Base-by-base conservation (phyloP, 2,113 vertebrate species). In the Ailurus styani region DNA sequence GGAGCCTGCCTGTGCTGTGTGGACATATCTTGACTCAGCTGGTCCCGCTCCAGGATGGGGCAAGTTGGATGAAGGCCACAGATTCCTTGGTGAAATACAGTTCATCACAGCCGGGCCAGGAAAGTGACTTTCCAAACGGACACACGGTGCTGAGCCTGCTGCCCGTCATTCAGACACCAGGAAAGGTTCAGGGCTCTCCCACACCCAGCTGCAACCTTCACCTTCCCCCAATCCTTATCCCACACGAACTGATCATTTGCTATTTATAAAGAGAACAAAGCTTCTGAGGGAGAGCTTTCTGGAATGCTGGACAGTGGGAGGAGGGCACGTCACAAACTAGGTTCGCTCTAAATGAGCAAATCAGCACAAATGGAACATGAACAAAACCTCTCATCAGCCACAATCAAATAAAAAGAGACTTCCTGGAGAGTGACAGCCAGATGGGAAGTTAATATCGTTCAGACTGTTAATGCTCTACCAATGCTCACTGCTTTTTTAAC, bases 311-410 rank as follows among this genome's bases (percentile, higher is more conserved):
- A 50, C 1, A 37, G 17, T 1, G 34, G 77, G 54, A 75, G 83
- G 73, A 95, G 57, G 23, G 42, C 54, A 87, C 70, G 93, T 64
- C 83, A 86, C 77, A 62, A 78, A 77, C 17, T 14, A 25, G 70
- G 95, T 93, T 78, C 54, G 68, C 97, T 93, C 66, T 50, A 91
- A 90, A 87, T 85, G 95, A 95, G 83, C 95, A 54, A 62, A 83
- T 96, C 78, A 93, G 94, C 94, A 82, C 86, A 97, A 97, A 31
- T 50, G 90, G 75, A 97, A 91, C n/a, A 83, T 34, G 86, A 97
- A 97, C 73, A 97, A 96, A 89, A 95, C 60, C 85, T 88, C 94
- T 50, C 96, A 98, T 94, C 94, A 95, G 75, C 57, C 90, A 91
- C 21, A 91, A 95, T 95, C 88, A 86, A 97, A 87, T 94, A 78